phyloP scores from a whole-genome alignment of 2,888 invertebrate genomes.

The Lochmaea crataegi region DNA sequence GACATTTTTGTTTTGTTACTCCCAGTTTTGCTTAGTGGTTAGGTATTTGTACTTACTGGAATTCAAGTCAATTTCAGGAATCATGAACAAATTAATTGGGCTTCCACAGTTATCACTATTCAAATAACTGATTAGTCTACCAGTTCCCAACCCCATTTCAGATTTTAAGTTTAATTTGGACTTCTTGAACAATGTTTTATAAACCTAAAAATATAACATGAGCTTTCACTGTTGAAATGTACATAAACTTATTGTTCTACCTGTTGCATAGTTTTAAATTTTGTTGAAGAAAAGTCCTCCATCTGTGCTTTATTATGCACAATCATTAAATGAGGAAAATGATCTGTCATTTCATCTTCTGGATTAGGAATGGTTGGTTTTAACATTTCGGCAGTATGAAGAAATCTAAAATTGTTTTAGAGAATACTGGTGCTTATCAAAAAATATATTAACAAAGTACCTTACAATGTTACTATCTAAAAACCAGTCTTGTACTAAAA shows the following conservation, averaged over 20 bases:
- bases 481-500: slow-evolving; percentile 92
- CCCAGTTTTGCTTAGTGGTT: too few relatives aligned
- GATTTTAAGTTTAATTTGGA: slow-evolving; percentile 76
- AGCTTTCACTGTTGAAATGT: slow-evolving; percentile 28
- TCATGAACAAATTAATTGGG: slow-evolving; percentile 76
- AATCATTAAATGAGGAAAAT: slow-evolving; percentile 85
- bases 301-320: slow-evolving; percentile 84
- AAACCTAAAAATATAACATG: slow-evolving; percentile 54
- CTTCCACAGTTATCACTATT: slow-evolving; percentile 70
- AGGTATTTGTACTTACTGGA: slow-evolving; percentile 44
- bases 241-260: slow-evolving; percentile 52
- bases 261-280: slow-evolving; percentile 72
- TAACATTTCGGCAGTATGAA: slow-evolving; percentile 88
- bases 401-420: slow-evolving; percentile 69
- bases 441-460: slow-evolving; percentile 58
- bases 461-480: slow-evolving; percentile 85
- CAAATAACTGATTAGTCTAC: slow-evolving; percentile 66
- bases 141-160: slow-evolving; percentile 71
- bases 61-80: slow-evolving; percentile 70
- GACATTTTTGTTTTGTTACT: too few relatives aligned
- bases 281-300: slow-evolving; percentile 76
- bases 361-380: slow-evolving; percentile 79
- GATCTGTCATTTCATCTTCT: slow-evolving; percentile 77
- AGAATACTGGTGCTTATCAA: slow-evolving; percentile 7
- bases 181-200: slow-evolving; percentile 70